Conservation (phyloP, 35 echinoderm and acorn worm genomes). For the Heliocidaris erythrogramma region DNA sequence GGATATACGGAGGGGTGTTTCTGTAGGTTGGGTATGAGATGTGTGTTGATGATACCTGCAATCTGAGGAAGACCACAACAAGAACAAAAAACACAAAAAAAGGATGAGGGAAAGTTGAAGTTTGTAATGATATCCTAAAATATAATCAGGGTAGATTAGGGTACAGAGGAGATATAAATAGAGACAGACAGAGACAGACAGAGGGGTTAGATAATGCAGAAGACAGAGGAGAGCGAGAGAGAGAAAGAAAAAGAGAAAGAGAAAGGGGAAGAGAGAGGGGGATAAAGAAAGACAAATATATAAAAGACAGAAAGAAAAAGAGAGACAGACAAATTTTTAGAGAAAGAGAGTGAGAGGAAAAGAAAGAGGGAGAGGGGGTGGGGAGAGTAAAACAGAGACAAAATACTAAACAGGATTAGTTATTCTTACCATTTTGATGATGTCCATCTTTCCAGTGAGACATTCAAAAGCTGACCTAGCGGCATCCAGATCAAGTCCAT, state of each 20-base stretch:
- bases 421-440: slow-evolving; percentile 24
- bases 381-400: neutral
- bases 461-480: slow-evolving; percentile 69
- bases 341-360: neutral
- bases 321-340: neutral
- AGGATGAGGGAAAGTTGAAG: neutral
- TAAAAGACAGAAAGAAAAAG: too few relatives aligned
- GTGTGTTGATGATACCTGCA: slow-evolving; percentile 21
- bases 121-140: too few relatives aligned
- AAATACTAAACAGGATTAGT: neutral
- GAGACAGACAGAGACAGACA: too few relatives aligned
- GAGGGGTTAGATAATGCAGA: too few relatives aligned
- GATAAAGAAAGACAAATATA: too few relatives aligned
- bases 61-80: slow-evolving; percentile 50
- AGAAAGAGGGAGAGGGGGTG: neutral
- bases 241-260: too few relatives aligned
- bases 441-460: slow-evolving; percentile 46
- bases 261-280: too few relatives aligned
- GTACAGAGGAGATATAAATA: too few relatives aligned
- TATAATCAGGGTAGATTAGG: too few relatives aligned
- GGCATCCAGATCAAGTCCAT: slow-evolving; percentile 83
- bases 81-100: neutral
- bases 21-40: slow-evolving; percentile 24
- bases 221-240: too few relatives aligned
- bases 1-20: neutral